Conservation (phyloP, 2,888 invertebrate genomes). For the Lithodes maja region DNA sequence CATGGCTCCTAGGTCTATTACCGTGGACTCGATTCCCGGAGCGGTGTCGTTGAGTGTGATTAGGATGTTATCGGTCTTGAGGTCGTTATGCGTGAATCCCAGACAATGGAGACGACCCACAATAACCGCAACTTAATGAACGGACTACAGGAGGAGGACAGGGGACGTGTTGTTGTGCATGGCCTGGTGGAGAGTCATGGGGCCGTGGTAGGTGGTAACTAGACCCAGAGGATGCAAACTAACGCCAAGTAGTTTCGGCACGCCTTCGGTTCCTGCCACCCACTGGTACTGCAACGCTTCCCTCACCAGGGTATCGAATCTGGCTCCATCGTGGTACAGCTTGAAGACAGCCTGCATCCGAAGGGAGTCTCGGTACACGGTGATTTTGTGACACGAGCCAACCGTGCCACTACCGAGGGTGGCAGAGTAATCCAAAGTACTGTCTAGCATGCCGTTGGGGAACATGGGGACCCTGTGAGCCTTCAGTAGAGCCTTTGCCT, state of each 20-base stretch:
- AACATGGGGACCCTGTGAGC: neutral
- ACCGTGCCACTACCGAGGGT: slow-evolving; percentile 3
- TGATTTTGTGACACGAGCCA: slow-evolving; percentile 12
- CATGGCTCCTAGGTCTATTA: slow-evolving; percentile 45
- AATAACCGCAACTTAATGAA: slow-evolving; percentile 32
- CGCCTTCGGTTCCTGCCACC: neutral
- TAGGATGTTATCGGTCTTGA: slow-evolving; percentile 51
- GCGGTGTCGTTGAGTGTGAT: neutral
- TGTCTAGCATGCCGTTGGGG: slow-evolving; percentile 19
- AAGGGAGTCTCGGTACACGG: slow-evolving; percentile 11
- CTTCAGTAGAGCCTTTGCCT: neutral
- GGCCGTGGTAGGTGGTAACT: slow-evolving; percentile 23
- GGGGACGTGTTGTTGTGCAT: neutral
- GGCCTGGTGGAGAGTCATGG: slow-evolving; percentile 24
- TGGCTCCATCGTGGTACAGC: neutral
- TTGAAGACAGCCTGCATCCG: slow-evolving; percentile 16
- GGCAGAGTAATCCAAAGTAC: neutral
- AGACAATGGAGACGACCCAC: slow-evolving; percentile 25
- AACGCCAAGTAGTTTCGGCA: slow-evolving; percentile 34
- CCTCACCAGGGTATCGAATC: neutral
- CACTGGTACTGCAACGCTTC: neutral
- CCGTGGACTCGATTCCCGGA: neutral
- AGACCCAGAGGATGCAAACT: neutral
- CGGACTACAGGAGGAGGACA: neutral
- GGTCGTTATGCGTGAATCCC: slow-evolving; percentile 44